Evolutionary conservation across 1,140 invertebrate species (phyloP), one percentile per base, ranked within the genome.

Genomic region (Brachionus angularis): DNA sequence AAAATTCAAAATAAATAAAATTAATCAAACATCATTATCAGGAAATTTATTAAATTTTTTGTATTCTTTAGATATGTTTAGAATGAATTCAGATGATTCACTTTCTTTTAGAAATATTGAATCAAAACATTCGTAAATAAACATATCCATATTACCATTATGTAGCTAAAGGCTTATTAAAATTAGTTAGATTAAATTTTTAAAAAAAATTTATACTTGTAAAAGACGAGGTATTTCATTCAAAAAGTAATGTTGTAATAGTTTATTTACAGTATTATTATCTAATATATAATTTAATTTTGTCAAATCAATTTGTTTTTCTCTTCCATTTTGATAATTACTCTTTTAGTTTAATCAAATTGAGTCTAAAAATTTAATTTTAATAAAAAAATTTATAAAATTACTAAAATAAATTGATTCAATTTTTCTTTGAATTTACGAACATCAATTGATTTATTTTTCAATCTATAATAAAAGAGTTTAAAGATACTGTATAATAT

Each of bases 151-250:
- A 33, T 58, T 58, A 4, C 34, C 34, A 39, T 25, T 58, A 25
- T 58, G 53, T 12, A 58, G 18, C 53, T 58, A 29, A 52, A 27
- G n/a, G n/a, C n/a, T n/a, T n/a, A n/a, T n/a, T n/a, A n/a, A n/a
- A n/a, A n/a, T n/a, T n/a, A n/a, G n/a, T n/a, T n/a, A n/a, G n/a
- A n/a, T n/a, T n/a, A n/a, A n/a, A n/a, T n/a, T n/a, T 47, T 47
- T 47, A 16, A 21, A 16, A 2, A 16, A 21, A 21, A 16, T 2
- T 10, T 23, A 3, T 23, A 58, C 53, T 39, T 42, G 33, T n/a
- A 58, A 18, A 4, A 58, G 25, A 3, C 23, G 33, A 25, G 53
- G 53, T 23, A 58, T 39, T 58, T 58, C 53, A 10, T 34, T 58
- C 5, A 34, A 58, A 58, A 58, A 39, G 27, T 58, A 58, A 39